phyloP scores from a whole-genome alignment of 2,113 vertebrate genomes.

The Labrus mixtus region DNA sequence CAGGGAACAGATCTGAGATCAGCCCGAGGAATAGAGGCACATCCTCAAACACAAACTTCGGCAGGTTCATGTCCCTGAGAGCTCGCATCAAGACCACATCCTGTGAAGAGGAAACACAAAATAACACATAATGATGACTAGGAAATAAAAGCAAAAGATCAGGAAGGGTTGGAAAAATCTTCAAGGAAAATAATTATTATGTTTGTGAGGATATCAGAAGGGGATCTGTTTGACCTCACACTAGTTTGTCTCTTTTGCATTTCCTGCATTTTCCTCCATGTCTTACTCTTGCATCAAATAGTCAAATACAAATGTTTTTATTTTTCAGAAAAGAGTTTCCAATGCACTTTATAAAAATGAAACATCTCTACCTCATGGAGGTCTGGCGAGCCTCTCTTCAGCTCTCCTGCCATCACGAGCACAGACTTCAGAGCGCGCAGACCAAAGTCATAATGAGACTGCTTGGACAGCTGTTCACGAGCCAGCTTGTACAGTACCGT shows the following conservation, averaged over 20 bases:
- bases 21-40: conserved; percentile 95
- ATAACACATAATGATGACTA: no score
- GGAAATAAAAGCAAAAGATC: background rate
- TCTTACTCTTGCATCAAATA: no score
- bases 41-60: conserved; percentile 97
- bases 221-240: background rate
- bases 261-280: background rate
- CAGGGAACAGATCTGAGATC: conserved; percentile 95
- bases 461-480: conserved; percentile 95
- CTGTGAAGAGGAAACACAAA: conserved; percentile 72
- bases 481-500: conserved; percentile 97
- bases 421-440: conserved; percentile 96
- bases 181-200: background rate
- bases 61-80: conserved; percentile 96
- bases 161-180: background rate
- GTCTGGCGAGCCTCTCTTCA: conserved; percentile 92
- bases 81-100: conserved; percentile 97
- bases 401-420: conserved; percentile 95
- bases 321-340: no score
- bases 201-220: background rate
- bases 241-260: background rate
- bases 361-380: conserved; percentile 88
- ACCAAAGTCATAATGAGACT: conserved; percentile 98
- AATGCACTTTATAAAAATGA: no score
- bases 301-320: no score